Conservation (phyloP, 2,797 vertebrate genomes). For the Potorous gilbertii region DNA sequence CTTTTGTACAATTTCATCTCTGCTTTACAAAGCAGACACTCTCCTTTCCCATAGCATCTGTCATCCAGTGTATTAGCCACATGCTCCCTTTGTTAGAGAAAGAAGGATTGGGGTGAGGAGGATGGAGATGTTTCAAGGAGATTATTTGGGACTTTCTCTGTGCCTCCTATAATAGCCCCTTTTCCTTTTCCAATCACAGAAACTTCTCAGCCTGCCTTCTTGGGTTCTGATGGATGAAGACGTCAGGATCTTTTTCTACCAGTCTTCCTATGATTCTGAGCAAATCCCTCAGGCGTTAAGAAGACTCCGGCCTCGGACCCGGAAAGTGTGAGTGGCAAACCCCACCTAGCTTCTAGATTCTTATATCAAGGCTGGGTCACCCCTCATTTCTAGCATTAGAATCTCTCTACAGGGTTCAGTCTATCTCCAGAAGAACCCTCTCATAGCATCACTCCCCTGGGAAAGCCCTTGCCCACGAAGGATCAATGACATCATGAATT, state of each 20-base stretch:
- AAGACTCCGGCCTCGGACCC: constrained; percentile 94
- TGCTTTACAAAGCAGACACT: neutral
- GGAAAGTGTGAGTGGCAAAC: constrained; percentile 89
- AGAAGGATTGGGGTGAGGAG: rapidly evolving
- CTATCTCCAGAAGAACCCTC: neutral
- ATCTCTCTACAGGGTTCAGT: neutral
- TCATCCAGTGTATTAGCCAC: neutral
- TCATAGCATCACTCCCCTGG: neutral
- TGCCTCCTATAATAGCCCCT: neutral
- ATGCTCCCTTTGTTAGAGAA: neutral
- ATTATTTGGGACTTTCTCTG: rapidly evolving
- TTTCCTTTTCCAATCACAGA: constrained; percentile 82
- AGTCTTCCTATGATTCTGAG: constrained; percentile 88
- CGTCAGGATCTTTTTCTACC: constrained; percentile 96
- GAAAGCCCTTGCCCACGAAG: neutral
- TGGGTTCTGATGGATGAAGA: constrained; percentile 93
- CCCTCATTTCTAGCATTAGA: neutral
- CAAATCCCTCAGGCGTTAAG: constrained; percentile 91
- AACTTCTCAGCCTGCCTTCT: constrained; percentile 89
- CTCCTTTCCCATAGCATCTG: neutral
- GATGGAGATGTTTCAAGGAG: rapidly evolving
- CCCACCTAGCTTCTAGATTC: neutral
- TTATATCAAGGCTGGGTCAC: neutral
- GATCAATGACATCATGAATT: neutral
- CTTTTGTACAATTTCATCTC: neutral